Conservation (phyloP, 2,797 vertebrate genomes). For the Syngnathus acus region DNA sequence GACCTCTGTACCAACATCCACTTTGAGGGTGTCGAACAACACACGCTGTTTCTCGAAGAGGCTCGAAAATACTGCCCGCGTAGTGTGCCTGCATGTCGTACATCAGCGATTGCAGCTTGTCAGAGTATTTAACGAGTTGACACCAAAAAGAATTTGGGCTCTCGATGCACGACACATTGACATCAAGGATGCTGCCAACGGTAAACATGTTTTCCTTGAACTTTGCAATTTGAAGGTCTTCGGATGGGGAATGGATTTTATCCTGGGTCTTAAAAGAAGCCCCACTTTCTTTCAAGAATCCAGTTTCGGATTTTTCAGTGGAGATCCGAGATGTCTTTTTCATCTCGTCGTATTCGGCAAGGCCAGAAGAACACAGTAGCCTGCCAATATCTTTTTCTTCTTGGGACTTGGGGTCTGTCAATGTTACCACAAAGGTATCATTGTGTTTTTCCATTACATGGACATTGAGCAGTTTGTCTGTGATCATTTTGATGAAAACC, state of each 20-base stretch:
- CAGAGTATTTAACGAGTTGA: slow-evolving; percentile 66
- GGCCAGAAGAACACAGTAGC: slow-evolving; percentile 66
- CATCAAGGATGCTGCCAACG: slow-evolving; percentile 81
- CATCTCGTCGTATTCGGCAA: slow-evolving; percentile 59
- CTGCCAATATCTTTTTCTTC: slow-evolving; percentile 73
- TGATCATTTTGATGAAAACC: slow-evolving; percentile 75
- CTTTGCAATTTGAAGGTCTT: slow-evolving; percentile 23
- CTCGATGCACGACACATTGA: slow-evolving; percentile 75
- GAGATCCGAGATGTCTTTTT: slow-evolving; percentile 24
- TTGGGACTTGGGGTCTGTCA: slow-evolving; percentile 66
- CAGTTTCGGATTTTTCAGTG: slow-evolving; percentile 9
- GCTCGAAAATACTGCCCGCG: slow-evolving; percentile 51
- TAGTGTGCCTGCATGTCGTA: slow-evolving; percentile 79
- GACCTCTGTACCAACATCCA: slow-evolving; percentile 83
- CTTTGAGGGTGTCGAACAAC: slow-evolving; percentile 76
- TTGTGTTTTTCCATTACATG: slow-evolving; percentile 60
- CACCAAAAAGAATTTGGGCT: slow-evolving; percentile 91
- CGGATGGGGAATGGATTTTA: slow-evolving; percentile 1
- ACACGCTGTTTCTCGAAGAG: slow-evolving; percentile 66
- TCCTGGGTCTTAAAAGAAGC: slow-evolving; percentile 16
- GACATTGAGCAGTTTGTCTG: slow-evolving; percentile 73
- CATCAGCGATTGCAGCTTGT: slow-evolving; percentile 74
- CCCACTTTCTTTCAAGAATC: slow-evolving; percentile 7
- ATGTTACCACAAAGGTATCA: slow-evolving; percentile 68
- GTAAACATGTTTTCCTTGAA: slow-evolving; percentile 74